Percentiles rank a stretch among this genome's conserved stretches.
These are phyloP conservation scores for Coilia nasus DNA, from an alignment of 2,797 vertebrate species.

Conservation along the genomic window DNA sequence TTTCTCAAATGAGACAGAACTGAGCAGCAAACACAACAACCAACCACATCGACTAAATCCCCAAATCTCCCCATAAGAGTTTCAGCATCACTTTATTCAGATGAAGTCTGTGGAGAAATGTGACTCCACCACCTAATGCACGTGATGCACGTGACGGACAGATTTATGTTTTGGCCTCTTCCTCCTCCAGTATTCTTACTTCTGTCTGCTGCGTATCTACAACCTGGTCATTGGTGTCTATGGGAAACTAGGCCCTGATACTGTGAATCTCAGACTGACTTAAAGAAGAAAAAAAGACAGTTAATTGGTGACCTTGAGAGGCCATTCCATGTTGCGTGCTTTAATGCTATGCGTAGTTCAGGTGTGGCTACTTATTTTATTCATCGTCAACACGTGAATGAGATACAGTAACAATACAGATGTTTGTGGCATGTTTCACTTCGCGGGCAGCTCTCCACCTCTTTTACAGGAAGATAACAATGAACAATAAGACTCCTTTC, in stretches of 20 bases:
- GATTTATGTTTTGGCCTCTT: too few relatives aligned
- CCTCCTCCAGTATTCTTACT: too few relatives aligned
- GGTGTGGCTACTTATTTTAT: not conserved
- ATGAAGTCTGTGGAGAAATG: not conserved
- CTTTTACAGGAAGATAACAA: not conserved
- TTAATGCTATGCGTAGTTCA: too few relatives aligned
- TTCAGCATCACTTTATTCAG: not conserved
- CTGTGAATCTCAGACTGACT: too few relatives aligned
- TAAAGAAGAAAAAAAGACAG: too few relatives aligned
- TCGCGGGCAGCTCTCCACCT: not conserved
- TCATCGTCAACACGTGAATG: not conserved
- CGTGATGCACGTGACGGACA: too few relatives aligned
- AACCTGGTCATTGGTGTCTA: too few relatives aligned
- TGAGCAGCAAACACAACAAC: not conserved
- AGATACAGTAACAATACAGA: not conserved
- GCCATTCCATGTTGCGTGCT: too few relatives aligned
- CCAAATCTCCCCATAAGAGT: too few relatives aligned
- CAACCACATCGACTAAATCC: not conserved
- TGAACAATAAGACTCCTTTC: not conserved
- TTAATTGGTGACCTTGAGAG: too few relatives aligned
- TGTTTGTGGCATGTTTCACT: not conserved
- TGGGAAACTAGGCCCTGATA: too few relatives aligned
- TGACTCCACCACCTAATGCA: not conserved
- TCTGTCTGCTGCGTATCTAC: too few relatives aligned
- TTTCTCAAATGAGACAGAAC: not conserved